Evolutionary conservation across 2,797 vertebrate species (phyloP).

Genomic region (Peromyscus aztecus): DNA sequence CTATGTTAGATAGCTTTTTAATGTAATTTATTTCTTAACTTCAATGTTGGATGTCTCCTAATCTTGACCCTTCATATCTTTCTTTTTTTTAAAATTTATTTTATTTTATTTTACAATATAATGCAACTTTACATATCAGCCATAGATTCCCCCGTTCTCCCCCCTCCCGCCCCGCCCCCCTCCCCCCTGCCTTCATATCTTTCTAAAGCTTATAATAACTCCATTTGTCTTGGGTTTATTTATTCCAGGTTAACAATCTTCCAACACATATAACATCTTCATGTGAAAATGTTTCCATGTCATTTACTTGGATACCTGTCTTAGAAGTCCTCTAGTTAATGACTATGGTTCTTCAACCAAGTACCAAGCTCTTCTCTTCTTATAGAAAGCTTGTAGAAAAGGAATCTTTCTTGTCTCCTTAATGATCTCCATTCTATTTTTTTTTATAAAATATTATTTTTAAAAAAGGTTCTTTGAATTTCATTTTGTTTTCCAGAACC

Average conservation of each 20-base stretch:
- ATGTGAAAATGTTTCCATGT: background rate
- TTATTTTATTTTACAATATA: too few relatives aligned
- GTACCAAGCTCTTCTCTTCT: background rate
- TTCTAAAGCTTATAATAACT: background rate
- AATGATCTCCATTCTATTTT: background rate
- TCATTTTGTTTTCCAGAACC: background rate
- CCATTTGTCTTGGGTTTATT: background rate
- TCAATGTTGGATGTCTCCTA: background rate
- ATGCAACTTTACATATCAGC: too few relatives aligned
- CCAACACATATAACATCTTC: background rate
- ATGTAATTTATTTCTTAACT: slow-evolving; percentile 13
- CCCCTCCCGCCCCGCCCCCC: too few relatives aligned
- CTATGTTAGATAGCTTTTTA: background rate
- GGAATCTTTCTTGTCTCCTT: background rate
- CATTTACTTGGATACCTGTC: background rate
- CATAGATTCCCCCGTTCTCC: too few relatives aligned
- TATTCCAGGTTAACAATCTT: background rate
- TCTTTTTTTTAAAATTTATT: too few relatives aligned
- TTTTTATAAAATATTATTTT: background rate
- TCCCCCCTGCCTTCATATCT: background rate
- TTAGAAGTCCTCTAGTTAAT: background rate
- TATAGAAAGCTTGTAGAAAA: background rate
- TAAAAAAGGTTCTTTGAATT: background rate
- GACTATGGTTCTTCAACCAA: background rate
- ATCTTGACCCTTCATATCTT: background rate